A percentile compares a stretch with the other conserved stretches of the same genome.
phyloP scores from a whole-genome alignment of 2,797 vertebrate species.

The Alosa sapidissima region DNA sequence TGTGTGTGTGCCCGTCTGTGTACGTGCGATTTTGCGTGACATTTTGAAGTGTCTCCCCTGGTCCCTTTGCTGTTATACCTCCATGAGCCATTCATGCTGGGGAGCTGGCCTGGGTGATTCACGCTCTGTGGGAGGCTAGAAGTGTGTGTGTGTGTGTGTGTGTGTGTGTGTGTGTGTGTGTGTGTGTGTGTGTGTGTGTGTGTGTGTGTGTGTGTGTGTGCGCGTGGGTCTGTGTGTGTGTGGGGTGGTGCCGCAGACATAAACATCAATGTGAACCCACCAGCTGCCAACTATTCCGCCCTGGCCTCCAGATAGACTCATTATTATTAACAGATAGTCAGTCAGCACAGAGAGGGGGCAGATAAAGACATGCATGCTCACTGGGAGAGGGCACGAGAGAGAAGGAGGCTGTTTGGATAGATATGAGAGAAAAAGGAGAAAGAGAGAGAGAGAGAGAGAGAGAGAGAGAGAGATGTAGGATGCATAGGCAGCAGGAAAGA shows the following conservation, averaged over 20 bases:
- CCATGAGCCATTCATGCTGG: not conserved
- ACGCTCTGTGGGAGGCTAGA: constrained; percentile 17
- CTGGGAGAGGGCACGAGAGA: not conserved
- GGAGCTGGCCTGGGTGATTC: constrained; percentile 22
- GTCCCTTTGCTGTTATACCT: constrained; percentile 4
- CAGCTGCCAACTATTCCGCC: not conserved
- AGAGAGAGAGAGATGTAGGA: not conserved
- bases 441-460: not conserved
- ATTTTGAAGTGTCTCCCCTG: not conserved
- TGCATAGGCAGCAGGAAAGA: not conserved
- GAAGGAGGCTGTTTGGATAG: not conserved
- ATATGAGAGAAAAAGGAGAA: not conserved
- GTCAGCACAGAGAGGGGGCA: not conserved
- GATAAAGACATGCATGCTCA: not conserved
- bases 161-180: not conserved
- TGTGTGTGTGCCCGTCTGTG: not conserved
- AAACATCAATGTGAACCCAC: not conserved
- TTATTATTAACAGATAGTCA: constrained; percentile 19
- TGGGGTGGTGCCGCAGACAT: not conserved
- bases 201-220: not conserved
- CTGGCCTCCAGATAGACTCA: not conserved
- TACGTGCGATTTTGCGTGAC: not conserved
- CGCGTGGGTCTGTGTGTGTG: not conserved
- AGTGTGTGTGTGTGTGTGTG: not conserved
- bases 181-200: not conserved